Evolutionary conservation across 2,888 invertebrate genomes (phyloP), one percentile per base, ranked within the genome.

Genomic region (Fissipunctia ypsillon): DNA sequence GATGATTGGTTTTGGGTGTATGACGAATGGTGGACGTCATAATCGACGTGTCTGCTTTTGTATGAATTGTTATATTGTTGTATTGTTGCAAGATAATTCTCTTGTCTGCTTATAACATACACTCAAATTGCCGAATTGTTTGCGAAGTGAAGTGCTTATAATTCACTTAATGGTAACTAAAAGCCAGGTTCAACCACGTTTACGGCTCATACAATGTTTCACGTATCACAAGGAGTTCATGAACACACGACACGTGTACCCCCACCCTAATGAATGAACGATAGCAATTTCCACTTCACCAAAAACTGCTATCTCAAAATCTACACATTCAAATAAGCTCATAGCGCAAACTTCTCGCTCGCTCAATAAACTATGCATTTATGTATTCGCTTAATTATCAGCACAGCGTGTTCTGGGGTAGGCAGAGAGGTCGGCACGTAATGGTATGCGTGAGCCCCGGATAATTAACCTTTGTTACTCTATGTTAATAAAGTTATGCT

Each of bases 391-490:
- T 88, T 87, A 85, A 88, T 87, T 89, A 88, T 81, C 80, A 78
- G 73, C 81, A 81, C 76, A 68, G 72, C 76, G 78, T 70, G 76
- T 74, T 76, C 71, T 77, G 69, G 80, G 80, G 76, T 85, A 85
- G 84, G 84, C 87, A 83, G 88, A 83, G 74, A 87, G 85, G 86
- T 84, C 85, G 85, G 76, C 83, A 80, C 85, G 86, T 93, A 93
- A 93, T 91, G 87, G 88, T 92, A 94, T 93, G 93, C 93, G 87
- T 85, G 87, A 87, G 81, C 86, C 87, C 88, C 83, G 88, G 89
- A 91, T 95, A 95, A 96, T 96, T 95, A 95, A 91, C 90, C 91
- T 93, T 92, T 96, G 96, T 96, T 96, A 95, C 95, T 96, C 92
- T 96, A 96, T 95, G 96, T 92, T 95, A 96, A 96, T 95, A 93